Evolutionary conservation across 1,140 invertebrate species (phyloP).

Genomic region (Xylocopa sonorina): DNA sequence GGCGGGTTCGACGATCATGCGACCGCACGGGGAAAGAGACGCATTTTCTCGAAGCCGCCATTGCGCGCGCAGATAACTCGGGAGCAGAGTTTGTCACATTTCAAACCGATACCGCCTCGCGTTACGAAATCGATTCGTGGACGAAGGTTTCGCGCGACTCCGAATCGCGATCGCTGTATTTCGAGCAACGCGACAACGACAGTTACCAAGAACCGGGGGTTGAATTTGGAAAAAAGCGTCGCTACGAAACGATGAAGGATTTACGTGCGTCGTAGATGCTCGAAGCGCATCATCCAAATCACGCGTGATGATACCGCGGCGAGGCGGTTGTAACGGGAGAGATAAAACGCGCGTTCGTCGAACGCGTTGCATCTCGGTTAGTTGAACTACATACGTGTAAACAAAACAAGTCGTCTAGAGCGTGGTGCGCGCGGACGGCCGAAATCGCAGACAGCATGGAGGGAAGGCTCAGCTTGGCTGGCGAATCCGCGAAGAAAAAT

Average conservation of each 20-base stretch:
- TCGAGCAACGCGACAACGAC: background rate
- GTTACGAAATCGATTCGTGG: background rate
- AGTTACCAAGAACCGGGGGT: too few species aligned
- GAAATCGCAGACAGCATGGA: background rate
- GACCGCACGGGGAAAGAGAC: background rate
- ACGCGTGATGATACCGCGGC: too few species aligned
- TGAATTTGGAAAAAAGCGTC: too few species aligned
- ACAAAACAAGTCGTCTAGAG: background rate
- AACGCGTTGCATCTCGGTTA: background rate
- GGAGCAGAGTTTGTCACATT: background rate
- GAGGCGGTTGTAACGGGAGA: background rate
- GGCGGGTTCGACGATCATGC: constrained; percentile 32
- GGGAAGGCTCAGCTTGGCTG: constrained; percentile 4
- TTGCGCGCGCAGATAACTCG: background rate
- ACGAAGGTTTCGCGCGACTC: too few species aligned
- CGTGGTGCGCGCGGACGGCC: background rate
- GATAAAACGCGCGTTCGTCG: background rate
- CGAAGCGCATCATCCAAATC: background rate
- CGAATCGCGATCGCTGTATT: constrained; percentile 8
- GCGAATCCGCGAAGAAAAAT: constrained; percentile 15
- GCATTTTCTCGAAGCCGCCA: constrained; percentile 30
- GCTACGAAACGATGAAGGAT: too few species aligned
- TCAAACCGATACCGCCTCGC: background rate
- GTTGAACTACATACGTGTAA: background rate
- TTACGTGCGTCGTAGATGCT: too few species aligned